phyloP scores from a whole-genome alignment of 2,113 vertebrate species.

The Thamnophis sirtalis region DNA sequence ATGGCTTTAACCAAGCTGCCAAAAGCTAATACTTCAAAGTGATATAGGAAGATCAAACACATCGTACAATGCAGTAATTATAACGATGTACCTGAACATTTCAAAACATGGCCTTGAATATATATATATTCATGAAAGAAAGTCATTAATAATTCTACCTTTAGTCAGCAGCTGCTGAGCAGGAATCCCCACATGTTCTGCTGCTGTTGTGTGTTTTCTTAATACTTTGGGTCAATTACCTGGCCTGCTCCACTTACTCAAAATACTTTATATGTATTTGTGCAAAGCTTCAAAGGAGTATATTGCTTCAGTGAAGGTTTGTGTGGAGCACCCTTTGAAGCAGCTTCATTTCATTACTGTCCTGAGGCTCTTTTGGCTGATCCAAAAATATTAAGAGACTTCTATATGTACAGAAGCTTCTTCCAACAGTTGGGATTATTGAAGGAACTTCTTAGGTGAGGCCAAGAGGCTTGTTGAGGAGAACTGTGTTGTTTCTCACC shows the following conservation, averaged over 20 bases:
- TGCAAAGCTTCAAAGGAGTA: background rate
- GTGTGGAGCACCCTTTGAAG: background rate
- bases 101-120: slow-evolving; percentile 1
- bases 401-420: background rate
- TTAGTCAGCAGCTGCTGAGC: background rate
- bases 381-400: background rate
- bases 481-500: background rate
- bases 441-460: background rate
- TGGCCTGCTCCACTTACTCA: background rate
- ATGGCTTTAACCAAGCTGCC: slow-evolving; percentile 35
- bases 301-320: background rate
- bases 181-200: background rate
- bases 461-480: background rate
- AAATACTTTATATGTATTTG: background rate
- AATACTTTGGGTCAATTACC: slow-evolving; percentile 1
- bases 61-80: background rate
- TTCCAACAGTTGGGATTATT: background rate
- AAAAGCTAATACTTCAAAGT: slow-evolving; percentile 22
- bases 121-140: background rate
- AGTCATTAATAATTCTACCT: background rate
- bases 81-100: background rate
- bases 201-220: background rate
- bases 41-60: slow-evolving; percentile 17
- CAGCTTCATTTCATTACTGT: background rate
- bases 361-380: background rate